phyloP scores from a whole-genome alignment of 1,140 invertebrate species.

The Theocolax elegans region DNA sequence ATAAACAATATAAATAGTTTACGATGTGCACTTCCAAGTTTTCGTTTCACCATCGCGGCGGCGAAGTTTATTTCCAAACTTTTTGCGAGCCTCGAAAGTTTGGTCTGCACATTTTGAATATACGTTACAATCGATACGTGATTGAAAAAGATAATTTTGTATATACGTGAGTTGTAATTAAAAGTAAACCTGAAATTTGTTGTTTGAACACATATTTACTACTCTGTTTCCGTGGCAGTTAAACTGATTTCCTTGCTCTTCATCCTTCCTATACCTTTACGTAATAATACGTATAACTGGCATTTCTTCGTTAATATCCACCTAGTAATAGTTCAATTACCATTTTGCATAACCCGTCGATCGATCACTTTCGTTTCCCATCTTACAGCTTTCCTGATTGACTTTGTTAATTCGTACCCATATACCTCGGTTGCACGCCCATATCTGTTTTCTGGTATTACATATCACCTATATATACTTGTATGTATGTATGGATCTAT shows the following conservation, averaged over 20 bases:
- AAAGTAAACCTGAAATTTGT: slow-evolving; percentile 17
- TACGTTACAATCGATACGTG: no score
- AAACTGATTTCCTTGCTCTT: slow-evolving; percentile 25
- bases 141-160: no score
- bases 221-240: slow-evolving; percentile 2
- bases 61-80: no score
- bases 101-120: no score
- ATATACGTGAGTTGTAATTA: slow-evolving; percentile 18
- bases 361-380: slow-evolving; percentile 33
- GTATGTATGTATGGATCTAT: no score
- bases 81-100: no score
- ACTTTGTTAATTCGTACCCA: slow-evolving; percentile 23
- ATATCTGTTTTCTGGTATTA: no score
- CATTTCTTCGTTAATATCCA: slow-evolving; percentile 14
- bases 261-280: slow-evolving; percentile 29
- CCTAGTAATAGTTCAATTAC: slow-evolving; percentile 36
- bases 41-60: no score
- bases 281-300: slow-evolving; percentile 14
- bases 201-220: slow-evolving; percentile 7
- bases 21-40: no score
- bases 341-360: slow-evolving; percentile 34
- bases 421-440: background rate
- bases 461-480: no score
- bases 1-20: no score
- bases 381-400: slow-evolving; percentile 36